Evolutionary conservation across 2,113 vertebrate species (phyloP), one percentile per base, ranked within the genome.

Genomic region (Apeltes quadracus): DNA sequence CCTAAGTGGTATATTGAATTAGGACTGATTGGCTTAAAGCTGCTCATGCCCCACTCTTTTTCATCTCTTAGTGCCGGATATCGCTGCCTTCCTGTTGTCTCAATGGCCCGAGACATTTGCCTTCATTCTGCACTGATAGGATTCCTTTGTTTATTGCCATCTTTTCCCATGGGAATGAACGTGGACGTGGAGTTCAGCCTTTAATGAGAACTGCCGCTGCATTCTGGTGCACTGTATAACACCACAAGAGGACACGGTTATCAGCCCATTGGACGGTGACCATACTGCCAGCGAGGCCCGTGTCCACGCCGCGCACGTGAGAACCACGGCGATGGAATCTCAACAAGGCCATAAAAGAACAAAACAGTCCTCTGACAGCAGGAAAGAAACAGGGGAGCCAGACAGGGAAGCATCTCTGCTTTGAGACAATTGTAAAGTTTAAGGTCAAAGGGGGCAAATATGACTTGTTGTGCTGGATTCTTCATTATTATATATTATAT

Each of bases 71-170:
- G 84, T 70, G 72, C 65, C 66, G 87, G 90, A 92, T 92, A 93
- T 91, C 87, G 87, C 84, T 79, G 81, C 87, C 88, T 92, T 92
- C 90, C 92, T 88, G 92, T 89, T 91, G 88, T 91, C 87, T 89
- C 85, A 90, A 87, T 66, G 83, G 74, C 81, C 71, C 76, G 69
- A 90, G 89, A 90, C 88, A 82, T 90, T 88, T 79, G 90, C 90
- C 84, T 82, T 91, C 73, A 69, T 61, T 67, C 56, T 43, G 46
- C 55, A 63, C 75, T 90, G 89, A 91, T 88, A 88, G 85, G 86
- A 84, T 84, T 85, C 82, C 75, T 91, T 88, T 92, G 89, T 89
- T 90, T 85, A 78, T 61, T 55, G 69, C 36, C 27, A 61, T 81
- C 72, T 84, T 91, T 91, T 90, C 90, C 90, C 87, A 89, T 89